Conservation (phyloP, 2,888 invertebrate genomes). For the Aphelenchoides bicaudatus region DNA sequence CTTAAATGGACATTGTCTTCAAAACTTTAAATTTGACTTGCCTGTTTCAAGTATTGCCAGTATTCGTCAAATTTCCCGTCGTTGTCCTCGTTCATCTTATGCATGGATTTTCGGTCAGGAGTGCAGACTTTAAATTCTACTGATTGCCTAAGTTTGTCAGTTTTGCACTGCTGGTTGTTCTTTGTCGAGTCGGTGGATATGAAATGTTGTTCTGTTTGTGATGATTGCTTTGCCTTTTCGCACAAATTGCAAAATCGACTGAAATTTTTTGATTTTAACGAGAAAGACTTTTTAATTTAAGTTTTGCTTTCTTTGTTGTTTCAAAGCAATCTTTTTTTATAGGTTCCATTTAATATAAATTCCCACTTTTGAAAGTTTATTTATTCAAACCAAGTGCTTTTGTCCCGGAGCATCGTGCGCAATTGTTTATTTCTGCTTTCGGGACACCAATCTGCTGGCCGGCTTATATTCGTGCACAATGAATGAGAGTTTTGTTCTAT, state of each 20-base stretch:
- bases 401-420: conserved; percentile 41
- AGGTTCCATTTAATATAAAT: not conserved
- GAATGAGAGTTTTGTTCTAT: no score
- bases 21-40: conserved; percentile 14
- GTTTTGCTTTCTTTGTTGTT: no score
- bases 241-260: conserved; percentile 52
- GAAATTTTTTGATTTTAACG: conserved; percentile 20
- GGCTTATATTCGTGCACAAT: conserved; percentile 48
- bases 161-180: conserved; percentile 30
- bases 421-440: conserved; percentile 41
- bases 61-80: conserved; percentile 47
- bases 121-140: conserved; percentile 49
- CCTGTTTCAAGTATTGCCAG: conserved; percentile 53
- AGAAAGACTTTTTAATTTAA: no score
- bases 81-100: conserved; percentile 32
- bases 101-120: conserved; percentile 35
- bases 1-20: conserved; percentile 23
- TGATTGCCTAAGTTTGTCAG: conserved; percentile 25
- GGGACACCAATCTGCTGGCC: conserved; percentile 43
- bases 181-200: conserved; percentile 20
- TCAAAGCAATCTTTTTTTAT: not conserved
- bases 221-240: conserved; percentile 38
- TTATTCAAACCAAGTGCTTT: conserved; percentile 42
- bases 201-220: conserved; percentile 21
- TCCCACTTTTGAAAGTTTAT: not conserved